Evolutionary conservation across 2,888 invertebrate species (phyloP), one percentile per base, ranked within the genome.

Genomic region (Caenorhabditis sp.): DNA sequence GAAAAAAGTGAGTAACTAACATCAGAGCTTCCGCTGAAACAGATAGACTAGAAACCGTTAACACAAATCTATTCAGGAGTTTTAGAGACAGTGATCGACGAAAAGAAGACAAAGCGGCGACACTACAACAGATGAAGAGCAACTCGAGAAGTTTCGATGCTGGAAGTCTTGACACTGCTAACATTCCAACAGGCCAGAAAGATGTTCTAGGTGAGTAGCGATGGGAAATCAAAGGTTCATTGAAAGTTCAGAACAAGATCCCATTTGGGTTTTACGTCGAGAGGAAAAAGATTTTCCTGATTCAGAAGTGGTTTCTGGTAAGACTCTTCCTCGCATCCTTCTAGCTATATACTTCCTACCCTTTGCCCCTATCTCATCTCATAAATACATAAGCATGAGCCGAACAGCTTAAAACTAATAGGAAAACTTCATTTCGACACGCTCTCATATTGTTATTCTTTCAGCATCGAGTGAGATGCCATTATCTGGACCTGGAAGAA

Each of bases 391-490:
- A 8, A 21, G 53, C 53, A 53, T 53, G 53, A 53, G 21, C 53
- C n/a, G n/a, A n/a, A n/a, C n/a, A 43, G 43, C 43, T 43, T 43
- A 43, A 14, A 43, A 43, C 43, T 43, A 43, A 43, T 43, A 12
- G 17, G 43, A 43, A 36, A 8, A 8, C 36, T 36, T 36, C 12
- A 36, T n/a, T n/a, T n/a, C n/a, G n/a, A n/a, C n/a, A n/a, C n/a
- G n/a, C n/a, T n/a, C n/a, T n/a, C n/a, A 21, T 8, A 24, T 55
- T 26, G 14, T 55, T 17, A 24, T 12, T 1, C 61, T 75, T 75
- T 72, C 71, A 78, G 80, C 78, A 50, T 68, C 78, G 26, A 72
- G 71, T 62, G 84, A 84, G 43, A 86, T 86, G 86, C 86, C 85
- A 1, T 58, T 76, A 36, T 81, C 84, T 27, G 86, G 86, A 19